phyloP scores from a whole-genome alignment of 2,888 invertebrate species.

The Hydriomena furcata region DNA sequence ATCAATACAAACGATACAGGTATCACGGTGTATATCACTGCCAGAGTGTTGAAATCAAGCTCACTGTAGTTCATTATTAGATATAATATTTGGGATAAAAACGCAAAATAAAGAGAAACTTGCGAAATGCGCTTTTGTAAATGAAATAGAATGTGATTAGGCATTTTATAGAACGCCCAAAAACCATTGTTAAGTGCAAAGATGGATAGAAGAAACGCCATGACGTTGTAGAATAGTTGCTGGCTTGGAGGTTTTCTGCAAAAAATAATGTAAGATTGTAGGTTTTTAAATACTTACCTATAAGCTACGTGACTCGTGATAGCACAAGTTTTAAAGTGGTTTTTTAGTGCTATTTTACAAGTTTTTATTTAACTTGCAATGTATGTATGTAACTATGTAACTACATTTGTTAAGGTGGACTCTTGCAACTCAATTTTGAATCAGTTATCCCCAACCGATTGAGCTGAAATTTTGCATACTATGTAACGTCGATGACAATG shows the following conservation, averaged over 20 bases:
- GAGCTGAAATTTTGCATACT: too few relatives aligned
- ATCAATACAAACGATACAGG: conserved; percentile 16
- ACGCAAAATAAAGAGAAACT: not conserved
- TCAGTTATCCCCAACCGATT: too few relatives aligned
- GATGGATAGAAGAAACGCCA: conserved; percentile 18
- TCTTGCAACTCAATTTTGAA: too few relatives aligned
- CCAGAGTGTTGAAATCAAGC: conserved; percentile 22
- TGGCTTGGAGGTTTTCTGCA: conserved; percentile 31
- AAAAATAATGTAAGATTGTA: too few relatives aligned
- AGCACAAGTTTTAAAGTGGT: too few relatives aligned
- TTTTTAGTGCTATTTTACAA: too few relatives aligned
- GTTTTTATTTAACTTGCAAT: too few relatives aligned
- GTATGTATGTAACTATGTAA: too few relatives aligned
- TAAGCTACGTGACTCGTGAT: too few relatives aligned
- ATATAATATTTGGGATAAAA: conserved; percentile 21
- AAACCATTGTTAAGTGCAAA: conserved; percentile 6
- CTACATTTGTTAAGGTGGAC: too few relatives aligned
- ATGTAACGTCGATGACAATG: too few relatives aligned
- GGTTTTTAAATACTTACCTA: too few relatives aligned
- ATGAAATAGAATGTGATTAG: conserved; percentile 8
- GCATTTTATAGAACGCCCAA: conserved; percentile 23
- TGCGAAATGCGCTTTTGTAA: conserved; percentile 1
- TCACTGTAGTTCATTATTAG: conserved; percentile 19
- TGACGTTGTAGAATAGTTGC: conserved; percentile 28
- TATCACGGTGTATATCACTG: conserved; percentile 21